phyloP scores from a whole-genome alignment of 2,888 invertebrate genomes.

The Drosophila nigritarsus region DNA sequence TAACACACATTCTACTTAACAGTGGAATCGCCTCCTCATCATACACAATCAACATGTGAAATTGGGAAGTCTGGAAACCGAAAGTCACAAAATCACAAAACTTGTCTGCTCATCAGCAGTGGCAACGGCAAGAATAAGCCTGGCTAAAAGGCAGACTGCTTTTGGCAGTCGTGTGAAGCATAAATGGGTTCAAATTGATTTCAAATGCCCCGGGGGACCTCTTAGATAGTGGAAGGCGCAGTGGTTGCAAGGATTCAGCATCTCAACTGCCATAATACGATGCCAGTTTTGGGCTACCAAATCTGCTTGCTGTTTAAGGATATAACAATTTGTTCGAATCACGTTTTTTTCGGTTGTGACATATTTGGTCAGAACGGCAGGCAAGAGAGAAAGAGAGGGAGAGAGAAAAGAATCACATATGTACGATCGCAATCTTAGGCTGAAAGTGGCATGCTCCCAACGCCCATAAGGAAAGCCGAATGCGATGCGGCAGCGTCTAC shows the following conservation, averaged over 20 bases:
- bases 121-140: conserved; percentile 16
- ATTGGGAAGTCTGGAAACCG: conserved; percentile 57
- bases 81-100: conserved; percentile 46
- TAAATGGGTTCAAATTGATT: conserved; percentile 69
- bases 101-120: conserved; percentile 8
- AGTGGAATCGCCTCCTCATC: conserved; percentile 11
- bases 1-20: conserved; percentile 64
- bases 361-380: conserved; percentile 50
- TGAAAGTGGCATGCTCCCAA: conserved; percentile 37
- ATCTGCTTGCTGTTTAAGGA: conserved; percentile 65
- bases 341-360: conserved; percentile 54
- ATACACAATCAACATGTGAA: conserved; percentile 48
- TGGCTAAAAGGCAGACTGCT: conserved; percentile 6
- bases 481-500: conserved; percentile 43
- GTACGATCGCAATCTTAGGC: conserved; percentile 32
- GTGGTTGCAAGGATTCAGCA: conserved; percentile 18
- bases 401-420: conserved; percentile 9
- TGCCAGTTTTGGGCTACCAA: conserved; percentile 39
- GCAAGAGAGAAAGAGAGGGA: not conserved
- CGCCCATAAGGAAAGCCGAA: conserved; percentile 64
- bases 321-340: conserved; percentile 70
- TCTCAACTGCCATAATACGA: conserved; percentile 36
- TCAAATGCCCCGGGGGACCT: conserved; percentile 55
- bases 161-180: conserved; percentile 60
- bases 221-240: conserved; percentile 11